Conservation (phyloP, 2,113 vertebrate genomes). For the Rhineura floridana region DNA sequence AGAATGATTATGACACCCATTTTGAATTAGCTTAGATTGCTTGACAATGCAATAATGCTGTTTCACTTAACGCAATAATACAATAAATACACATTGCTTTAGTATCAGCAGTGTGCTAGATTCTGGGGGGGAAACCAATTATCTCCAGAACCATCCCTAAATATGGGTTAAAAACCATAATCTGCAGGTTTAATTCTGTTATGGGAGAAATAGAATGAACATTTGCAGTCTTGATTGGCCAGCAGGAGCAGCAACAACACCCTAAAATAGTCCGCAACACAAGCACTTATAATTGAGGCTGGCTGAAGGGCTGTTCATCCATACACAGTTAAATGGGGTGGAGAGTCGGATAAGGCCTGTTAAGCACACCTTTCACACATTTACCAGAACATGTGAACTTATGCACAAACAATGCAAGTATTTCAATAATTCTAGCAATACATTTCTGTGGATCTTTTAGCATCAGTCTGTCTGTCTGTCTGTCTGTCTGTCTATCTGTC, state of each 20-base stretch:
- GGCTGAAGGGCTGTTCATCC: neutral
- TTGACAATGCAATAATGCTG: too few relatives aligned
- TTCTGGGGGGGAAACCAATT: neutral
- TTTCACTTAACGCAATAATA: too few relatives aligned
- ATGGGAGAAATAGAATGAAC: neutral
- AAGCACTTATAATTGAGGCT: neutral
- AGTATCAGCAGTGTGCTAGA: neutral
- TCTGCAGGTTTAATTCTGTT: neutral
- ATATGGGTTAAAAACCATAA: neutral
- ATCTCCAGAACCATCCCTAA: neutral
- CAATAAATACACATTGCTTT: neutral
- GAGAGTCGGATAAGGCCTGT: neutral
- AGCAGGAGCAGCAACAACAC: neutral
- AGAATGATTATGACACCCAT: neutral
- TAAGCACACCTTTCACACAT: neutral
- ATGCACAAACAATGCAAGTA: neutral
- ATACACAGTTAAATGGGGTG: neutral
- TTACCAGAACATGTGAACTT: neutral
- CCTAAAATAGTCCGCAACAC: neutral
- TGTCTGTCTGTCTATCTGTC: too few relatives aligned
- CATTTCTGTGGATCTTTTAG: neutral
- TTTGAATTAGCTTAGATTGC: too few relatives aligned
- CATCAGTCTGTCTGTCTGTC: neutral
- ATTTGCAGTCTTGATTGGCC: neutral
- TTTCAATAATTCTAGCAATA: neutral